These are phyloP conservation scores for Podarcis siculus DNA, from an alignment of 2,797 vertebrate species.

Conservation along the genomic window DNA sequence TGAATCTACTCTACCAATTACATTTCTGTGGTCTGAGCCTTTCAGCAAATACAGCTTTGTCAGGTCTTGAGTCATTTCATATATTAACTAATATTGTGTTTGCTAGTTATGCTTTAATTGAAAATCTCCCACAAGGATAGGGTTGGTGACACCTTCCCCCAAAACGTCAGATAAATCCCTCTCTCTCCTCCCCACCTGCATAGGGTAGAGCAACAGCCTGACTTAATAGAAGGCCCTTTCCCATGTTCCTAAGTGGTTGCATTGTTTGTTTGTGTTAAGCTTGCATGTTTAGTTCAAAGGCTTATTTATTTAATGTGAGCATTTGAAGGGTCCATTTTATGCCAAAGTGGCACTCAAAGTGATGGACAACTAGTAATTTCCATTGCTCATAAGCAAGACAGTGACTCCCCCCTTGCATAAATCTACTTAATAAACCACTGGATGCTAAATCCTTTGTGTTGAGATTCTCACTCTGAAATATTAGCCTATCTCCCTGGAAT, in stretches of 20 bases:
- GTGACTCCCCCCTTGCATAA: slow-evolving; percentile 22
- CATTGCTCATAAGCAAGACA: slow-evolving; percentile 42
- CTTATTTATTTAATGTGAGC: too few relatives aligned
- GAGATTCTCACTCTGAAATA: slow-evolving; percentile 10
- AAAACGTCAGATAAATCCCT: too few relatives aligned
- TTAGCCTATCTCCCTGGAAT: slow-evolving; percentile 41
- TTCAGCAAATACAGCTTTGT: too few relatives aligned
- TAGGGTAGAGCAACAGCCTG: too few relatives aligned
- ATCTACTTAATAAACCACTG: slow-evolving; percentile 60
- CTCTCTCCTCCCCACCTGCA: too few relatives aligned
- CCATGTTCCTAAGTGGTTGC: background rate
- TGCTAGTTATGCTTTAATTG: too few relatives aligned
- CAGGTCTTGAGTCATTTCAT: too few relatives aligned
- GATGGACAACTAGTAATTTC: slow-evolving; percentile 19
- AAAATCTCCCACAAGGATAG: too few relatives aligned
- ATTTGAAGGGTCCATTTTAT: background rate
- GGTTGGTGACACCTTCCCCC: too few relatives aligned
- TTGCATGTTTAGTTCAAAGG: slow-evolving; percentile 28
- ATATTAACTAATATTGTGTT: too few relatives aligned
- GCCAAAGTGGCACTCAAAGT: background rate
- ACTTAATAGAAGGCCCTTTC: slow-evolving; percentile 32
- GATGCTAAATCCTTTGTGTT: slow-evolving; percentile 52
- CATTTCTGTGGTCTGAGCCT: too few relatives aligned
- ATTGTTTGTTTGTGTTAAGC: background rate
- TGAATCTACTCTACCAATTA: too few relatives aligned